Percentiles rank a stretch among this genome's conserved stretches.
Evolutionary conservation across 2,888 invertebrate species (phyloP).

Genomic region (Euspilapteryx auroguttella): DNA sequence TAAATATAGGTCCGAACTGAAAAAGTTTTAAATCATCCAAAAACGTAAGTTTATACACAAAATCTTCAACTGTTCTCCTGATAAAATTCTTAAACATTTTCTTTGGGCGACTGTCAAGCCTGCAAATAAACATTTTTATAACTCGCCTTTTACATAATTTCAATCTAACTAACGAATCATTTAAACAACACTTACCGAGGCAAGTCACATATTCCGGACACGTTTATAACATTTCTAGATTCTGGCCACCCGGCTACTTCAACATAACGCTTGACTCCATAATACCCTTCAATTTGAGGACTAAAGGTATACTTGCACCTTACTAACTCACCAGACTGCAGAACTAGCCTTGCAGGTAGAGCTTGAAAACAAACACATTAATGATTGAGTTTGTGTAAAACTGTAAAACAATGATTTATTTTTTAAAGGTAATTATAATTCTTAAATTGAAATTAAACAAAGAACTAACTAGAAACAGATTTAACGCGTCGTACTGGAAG

Average conservation of each 20-base stretch:
- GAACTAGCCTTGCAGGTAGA: conserved; percentile 15
- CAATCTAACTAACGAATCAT: neutral
- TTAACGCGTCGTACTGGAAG: no score
- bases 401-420: no score
- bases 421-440: no score
- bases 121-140: conserved; percentile 14
- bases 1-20: conserved; percentile 47
- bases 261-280: conserved; percentile 32
- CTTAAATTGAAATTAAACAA: no score
- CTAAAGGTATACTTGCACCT: conserved; percentile 46
- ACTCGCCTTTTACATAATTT: no score
- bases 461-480: no score
- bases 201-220: conserved; percentile 37
- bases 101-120: conserved; percentile 45
- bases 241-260: conserved; percentile 50
- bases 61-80: conserved; percentile 31
- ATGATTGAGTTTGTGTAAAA: no score
- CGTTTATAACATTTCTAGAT: conserved; percentile 31
- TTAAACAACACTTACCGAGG: conserved; percentile 29
- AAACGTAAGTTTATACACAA: conserved; percentile 37
- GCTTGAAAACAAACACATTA: neutral
- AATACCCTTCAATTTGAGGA: conserved; percentile 37
- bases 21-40: conserved; percentile 42
- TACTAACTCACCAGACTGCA: conserved; percentile 39
- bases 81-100: conserved; percentile 48